Percentiles rank a stretch among this genome's conserved stretches.
Evolutionary conservation across 2,888 invertebrate genomes (phyloP).

Genomic region (Automeris io): DNA sequence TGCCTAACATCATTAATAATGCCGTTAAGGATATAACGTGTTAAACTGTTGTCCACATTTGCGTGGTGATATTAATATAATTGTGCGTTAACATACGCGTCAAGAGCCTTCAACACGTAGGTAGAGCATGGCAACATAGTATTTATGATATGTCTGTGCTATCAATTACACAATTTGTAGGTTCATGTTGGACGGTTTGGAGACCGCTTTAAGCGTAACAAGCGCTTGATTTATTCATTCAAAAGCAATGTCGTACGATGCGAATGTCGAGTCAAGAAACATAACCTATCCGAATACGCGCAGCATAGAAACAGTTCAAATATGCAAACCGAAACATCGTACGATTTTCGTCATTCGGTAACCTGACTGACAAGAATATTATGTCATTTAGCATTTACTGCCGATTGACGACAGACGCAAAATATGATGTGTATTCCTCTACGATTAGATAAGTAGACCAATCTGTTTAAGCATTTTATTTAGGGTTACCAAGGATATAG

Average conservation of each 20-base stretch:
- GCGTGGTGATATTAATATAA: neutral
- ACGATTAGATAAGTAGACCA: neutral
- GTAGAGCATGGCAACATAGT: neutral
- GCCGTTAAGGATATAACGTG: no score
- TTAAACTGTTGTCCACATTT: no score
- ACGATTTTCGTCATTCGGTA: slow-evolving; percentile 16
- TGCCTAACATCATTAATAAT: no score
- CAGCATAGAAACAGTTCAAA: slow-evolving; percentile 14
- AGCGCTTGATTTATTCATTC: slow-evolving; percentile 23
- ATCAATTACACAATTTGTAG: neutral
- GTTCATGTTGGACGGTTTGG: no score
- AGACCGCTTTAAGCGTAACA: slow-evolving; percentile 26
- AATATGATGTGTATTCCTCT: neutral
- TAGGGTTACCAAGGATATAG: slow-evolving; percentile 25
- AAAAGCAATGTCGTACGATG: slow-evolving; percentile 24
- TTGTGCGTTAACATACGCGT: neutral
- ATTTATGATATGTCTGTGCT: neutral
- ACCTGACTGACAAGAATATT: slow-evolving; percentile 9
- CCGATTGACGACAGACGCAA: slow-evolving; percentile 11
- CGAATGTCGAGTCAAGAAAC: slow-evolving; percentile 13
- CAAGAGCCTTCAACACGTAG: neutral
- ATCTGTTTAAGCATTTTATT: slow-evolving; percentile 9
- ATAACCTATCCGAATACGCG: slow-evolving; percentile 27
- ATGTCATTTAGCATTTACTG: slow-evolving; percentile 14
- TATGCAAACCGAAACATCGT: slow-evolving; percentile 15